phyloP scores from a whole-genome alignment of 2,113 vertebrate species.

The Trogon melanurus region DNA sequence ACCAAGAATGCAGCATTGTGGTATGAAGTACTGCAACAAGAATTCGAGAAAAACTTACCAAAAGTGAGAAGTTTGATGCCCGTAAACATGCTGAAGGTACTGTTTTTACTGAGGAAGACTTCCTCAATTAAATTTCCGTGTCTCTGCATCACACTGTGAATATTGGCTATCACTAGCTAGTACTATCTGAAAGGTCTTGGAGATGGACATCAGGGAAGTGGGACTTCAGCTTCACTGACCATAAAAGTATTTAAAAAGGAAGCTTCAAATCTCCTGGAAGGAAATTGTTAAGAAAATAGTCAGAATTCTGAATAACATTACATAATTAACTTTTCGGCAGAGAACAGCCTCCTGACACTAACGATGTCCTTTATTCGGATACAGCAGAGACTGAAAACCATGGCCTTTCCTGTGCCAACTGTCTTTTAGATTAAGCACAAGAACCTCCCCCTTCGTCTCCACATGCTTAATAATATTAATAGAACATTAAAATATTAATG shows the following conservation, averaged over 20 bases:
- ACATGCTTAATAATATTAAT: conserved; percentile 14
- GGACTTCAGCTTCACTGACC: neutral
- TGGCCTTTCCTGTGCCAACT: neutral
- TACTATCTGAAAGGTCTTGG: neutral
- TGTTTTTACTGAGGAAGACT: neutral
- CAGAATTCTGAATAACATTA: neutral
- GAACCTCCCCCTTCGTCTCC: conserved; percentile 2
- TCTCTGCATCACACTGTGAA: neutral
- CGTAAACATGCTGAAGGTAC: neutral
- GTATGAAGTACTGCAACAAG: neutral
- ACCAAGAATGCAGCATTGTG: neutral
- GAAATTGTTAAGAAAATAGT: neutral
- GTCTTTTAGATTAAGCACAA: neutral
- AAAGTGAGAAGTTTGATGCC: neutral
- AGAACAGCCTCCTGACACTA: conserved; percentile 14
- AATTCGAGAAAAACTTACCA: neutral
- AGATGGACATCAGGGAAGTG: neutral
- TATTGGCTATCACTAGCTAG: neutral
- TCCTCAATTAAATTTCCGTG: neutral
- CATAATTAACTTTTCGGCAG: conserved; percentile 29
- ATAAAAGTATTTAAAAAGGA: neutral
- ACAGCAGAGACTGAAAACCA: conserved; percentile 18
- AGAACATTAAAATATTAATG: conserved; percentile 41
- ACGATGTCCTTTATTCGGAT: neutral
- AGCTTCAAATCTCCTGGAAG: neutral